Percentiles rank a stretch among this genome's conserved stretches.
Conservation (phyloP, 2,113 vertebrate species). For the Todiramphus chloris region DNA sequence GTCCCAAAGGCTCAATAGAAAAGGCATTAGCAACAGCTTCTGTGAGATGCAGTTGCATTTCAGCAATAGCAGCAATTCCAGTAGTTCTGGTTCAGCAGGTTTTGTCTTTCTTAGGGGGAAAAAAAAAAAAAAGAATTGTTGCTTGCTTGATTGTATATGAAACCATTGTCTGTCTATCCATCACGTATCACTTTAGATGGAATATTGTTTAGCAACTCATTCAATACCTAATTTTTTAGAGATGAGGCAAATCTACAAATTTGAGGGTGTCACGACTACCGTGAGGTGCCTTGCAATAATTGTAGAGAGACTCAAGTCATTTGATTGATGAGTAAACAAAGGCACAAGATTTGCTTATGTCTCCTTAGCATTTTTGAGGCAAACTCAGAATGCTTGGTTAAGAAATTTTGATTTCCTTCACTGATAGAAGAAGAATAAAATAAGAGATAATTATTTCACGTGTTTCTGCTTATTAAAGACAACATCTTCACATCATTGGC, state of each 20-base stretch:
- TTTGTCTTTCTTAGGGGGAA: background rate
- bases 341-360: background rate
- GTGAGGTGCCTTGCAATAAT: background rate
- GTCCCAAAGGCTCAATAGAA: rapidly evolving
- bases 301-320: background rate
- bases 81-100: background rate
- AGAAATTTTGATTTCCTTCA: background rate
- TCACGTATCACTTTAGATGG: background rate
- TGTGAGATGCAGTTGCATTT: background rate
- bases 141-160: background rate
- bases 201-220: background rate
- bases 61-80: background rate
- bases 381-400: background rate
- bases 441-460: background rate
- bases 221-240: background rate
- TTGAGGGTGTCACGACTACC: background rate
- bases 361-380: background rate
- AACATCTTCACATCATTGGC: background rate
- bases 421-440: background rate
- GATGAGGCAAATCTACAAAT: background rate
- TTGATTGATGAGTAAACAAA: background rate
- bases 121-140: background rate
- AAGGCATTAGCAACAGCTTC: background rate
- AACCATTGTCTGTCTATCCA: background rate
- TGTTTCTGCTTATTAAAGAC: background rate